Conservation (phyloP, 1,140 invertebrate species). For the Lucilia cuprina region DNA sequence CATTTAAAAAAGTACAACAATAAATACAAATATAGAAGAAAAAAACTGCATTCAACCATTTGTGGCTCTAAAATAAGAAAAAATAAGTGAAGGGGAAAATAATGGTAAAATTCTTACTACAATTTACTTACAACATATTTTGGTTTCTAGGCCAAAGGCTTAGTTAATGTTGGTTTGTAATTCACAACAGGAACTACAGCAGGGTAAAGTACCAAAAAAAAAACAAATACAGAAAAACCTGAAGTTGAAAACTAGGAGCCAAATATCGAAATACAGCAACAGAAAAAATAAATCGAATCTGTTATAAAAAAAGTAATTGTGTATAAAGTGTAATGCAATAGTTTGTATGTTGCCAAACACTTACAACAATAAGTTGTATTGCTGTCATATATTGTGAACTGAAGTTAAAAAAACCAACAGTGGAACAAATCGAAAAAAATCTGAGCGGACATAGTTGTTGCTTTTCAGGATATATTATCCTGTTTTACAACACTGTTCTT, state of each 20-base stretch:
- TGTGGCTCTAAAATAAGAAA: no score
- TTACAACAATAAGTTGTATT: neutral
- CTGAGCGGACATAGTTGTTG: no score
- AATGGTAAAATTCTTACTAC: neutral
- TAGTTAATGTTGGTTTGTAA: neutral
- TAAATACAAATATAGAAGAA: neutral
- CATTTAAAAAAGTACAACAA: neutral
- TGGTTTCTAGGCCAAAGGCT: slow-evolving; percentile 13
- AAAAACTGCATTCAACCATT: neutral
- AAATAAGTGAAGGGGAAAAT: neutral
- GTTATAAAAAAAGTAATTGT: neutral
- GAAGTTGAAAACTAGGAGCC: neutral
- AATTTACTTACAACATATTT: neutral
- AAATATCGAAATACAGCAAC: neutral
- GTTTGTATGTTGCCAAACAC: neutral
- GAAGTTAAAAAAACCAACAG: no score
- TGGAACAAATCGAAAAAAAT: no score
- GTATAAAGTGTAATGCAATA: slow-evolving; percentile 8
- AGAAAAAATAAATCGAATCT: neutral
- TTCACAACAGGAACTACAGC: neutral
- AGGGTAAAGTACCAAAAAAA: no score
- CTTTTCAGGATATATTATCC: no score
- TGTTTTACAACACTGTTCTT: no score
- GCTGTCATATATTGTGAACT: neutral
- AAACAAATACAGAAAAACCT: neutral